Evolutionary conservation across 2,113 vertebrate species (phyloP), one percentile per base, ranked within the genome.

Genomic region (Menidia beryllina): DNA sequence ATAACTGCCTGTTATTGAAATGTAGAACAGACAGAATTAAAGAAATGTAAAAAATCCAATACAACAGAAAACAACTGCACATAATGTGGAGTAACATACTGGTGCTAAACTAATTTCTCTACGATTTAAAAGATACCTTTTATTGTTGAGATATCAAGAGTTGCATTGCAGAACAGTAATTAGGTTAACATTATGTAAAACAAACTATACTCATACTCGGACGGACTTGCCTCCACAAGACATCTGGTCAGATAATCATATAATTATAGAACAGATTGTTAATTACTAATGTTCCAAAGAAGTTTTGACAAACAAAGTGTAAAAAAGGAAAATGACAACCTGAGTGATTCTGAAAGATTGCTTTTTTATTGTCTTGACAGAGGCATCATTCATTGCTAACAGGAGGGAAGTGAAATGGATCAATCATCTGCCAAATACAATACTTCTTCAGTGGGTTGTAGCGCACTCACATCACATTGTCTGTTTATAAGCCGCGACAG

Each of bases 401-500:
- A 70, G 30, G 23, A 63, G 19, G 38, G 66, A 24, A 51, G 38
- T 52, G 21, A 64, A 69, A 75, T 38, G 45, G 45, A 57, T 81
- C 53, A 56, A 75, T 78, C 51, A 58, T 48, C 39, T 62, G 62
- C 34, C 71, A 79, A 59, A 73, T 43, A 55, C 49, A n/a, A n/a
- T n/a, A n/a, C n/a, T n/a, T 69, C 21, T 21, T 63, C 47, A 34
- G 61, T 68, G 20, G 58, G 75, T 51, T 80, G 47, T 47, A 71
- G 38, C 54, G 49, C 77, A 57, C 58, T 80, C 67, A 51, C 59
- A 64, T 57, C 47, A 64, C 55, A 53, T 49, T 17, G 59, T 74
- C 57, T 72, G 79, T 80, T 79, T 80, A 75, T 63, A 50, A 57
- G 50, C 52, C 4, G 10, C 24, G 41, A 73, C 54, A 72, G 60